Base-by-base conservation (phyloP, 2,797 vertebrate genomes). In the Pampus argenteus region DNA sequence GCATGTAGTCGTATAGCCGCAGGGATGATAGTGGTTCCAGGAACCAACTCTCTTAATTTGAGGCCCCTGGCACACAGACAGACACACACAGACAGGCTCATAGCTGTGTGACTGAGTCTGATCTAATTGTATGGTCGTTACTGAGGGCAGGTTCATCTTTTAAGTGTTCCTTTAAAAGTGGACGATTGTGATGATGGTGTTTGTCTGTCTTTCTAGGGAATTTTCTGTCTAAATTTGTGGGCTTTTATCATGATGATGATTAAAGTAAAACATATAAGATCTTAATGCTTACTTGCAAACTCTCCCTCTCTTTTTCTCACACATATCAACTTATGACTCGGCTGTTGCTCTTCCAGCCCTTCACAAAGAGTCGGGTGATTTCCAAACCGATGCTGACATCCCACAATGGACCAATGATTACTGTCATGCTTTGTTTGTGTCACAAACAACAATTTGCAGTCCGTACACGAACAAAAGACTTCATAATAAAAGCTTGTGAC, bases 401-500 rank as follows among this genome's bases (percentile, higher is more conserved):
- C 59, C 78, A 75, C 78, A 81, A 51, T 56, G 59, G 69, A 68
- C 31, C 76, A 71, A 48, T 90, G 88, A 86, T 87, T 89, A 90
- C 79, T 59, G 78, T 82, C 69, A 48, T 5, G 85, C 84, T 89
- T 80, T 0, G 75, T 79, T 86, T 79, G 74, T 68, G 58, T 89
- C 79, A 85, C 69, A 78, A 91, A 87, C 82, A 88, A 85, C 79
- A 85, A 78, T 88, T 83, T 82, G 76, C 85, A 69, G 74, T 44
- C 38, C 25, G n/a, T 61, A 83, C 42, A 14, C 36, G 68, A 86
- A 91, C 88, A 90, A 88, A 89, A 82, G 85, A 62, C 75, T 86
- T 89, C 82, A 88, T 36, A 79, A 87, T 87, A 88, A 88, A 83
- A 83, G 86, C 67, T 81, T 85, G 49, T 82, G 90, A 89, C 84